These are phyloP conservation scores for Apamea monoglypha DNA, from an alignment of 2,888 invertebrate genomes.

Conservation along the genomic window DNA sequence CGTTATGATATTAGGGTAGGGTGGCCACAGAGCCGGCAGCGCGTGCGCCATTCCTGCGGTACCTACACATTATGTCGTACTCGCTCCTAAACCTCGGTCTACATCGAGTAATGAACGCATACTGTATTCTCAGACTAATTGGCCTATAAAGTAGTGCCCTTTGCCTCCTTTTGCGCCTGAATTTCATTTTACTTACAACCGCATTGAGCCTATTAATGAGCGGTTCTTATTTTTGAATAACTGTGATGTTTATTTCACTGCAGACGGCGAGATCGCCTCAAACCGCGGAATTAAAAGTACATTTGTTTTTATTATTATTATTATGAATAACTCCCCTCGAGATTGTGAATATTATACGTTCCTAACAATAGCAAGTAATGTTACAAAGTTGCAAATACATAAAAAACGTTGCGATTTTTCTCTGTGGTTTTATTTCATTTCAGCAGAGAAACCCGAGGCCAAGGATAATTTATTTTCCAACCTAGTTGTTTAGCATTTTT, in stretches of 20 bases:
- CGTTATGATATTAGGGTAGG: slow-evolving; percentile 58
- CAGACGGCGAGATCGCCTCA: slow-evolving; percentile 22
- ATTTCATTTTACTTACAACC: slow-evolving; percentile 75
- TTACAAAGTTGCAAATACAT: slow-evolving; percentile 44
- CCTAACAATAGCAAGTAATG: slow-evolving; percentile 19
- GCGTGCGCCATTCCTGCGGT: slow-evolving; percentile 41
- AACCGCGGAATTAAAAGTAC: slow-evolving; percentile 25
- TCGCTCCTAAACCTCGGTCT: slow-evolving; percentile 71
- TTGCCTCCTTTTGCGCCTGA: slow-evolving; percentile 69
- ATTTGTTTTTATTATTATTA: slow-evolving; percentile 36
- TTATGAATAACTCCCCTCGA: neutral
- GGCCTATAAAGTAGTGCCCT: slow-evolving; percentile 78
- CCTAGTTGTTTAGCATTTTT: slow-evolving; percentile 57
- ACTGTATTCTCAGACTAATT: slow-evolving; percentile 82
- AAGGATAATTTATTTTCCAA: slow-evolving; percentile 61
- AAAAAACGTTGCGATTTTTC: slow-evolving; percentile 47
- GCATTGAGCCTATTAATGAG: slow-evolving; percentile 55
- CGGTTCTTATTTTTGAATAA: slow-evolving; percentile 52
- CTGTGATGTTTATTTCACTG: slow-evolving; percentile 47
- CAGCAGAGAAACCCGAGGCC: slow-evolving; percentile 51
- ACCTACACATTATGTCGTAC: slow-evolving; percentile 49
- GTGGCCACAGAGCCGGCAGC: slow-evolving; percentile 17
- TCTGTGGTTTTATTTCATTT: slow-evolving; percentile 59
- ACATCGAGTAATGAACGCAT: slow-evolving; percentile 78
- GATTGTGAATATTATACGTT: slow-evolving; percentile 33